Base-by-base conservation (phyloP, 2,113 vertebrate genomes). In the Silurus asotus region DNA sequence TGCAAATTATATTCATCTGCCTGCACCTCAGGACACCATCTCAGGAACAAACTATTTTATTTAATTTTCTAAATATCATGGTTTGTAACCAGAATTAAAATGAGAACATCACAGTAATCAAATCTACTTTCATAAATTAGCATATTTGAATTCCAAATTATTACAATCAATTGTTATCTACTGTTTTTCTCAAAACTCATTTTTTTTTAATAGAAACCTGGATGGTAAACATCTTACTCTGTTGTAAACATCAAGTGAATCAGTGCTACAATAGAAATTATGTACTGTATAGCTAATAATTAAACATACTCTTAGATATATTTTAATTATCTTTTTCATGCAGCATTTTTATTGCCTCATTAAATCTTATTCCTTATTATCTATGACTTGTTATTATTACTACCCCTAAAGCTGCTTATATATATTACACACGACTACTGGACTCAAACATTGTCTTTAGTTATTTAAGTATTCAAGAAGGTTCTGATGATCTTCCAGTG, bases 71-170 rank as follows among this genome's bases (percentile, higher is more conserved):
- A 56, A 37, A 56, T 14, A 28, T 4, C 75, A 56, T 78, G 2
- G n/a, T 37, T 78, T 58, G 11, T 4, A 74, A 5, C 45, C 19
- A 67, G 23, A 65, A 25, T 13, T 67, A 28, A 67, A 67, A 67
- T 28, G 11, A 70, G 10, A 5, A 53, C 20, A n/a, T n/a, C 49
- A 76, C 48, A 76, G 10, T 53, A 51, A 23, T n/a, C 11, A n/a
- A 53, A 76, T 6, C 3, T 2, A 11, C 23, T 53, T 51, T 48
- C 10, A 9, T 75, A 75, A 6, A 51, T 11, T 51, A 49, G 48
- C 8, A 23, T n/a, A 75, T 75, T 75, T 75, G 37, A 19, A 75
- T n/a, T n/a, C 11, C 11, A 76, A 76, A 76, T 76, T 76, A n/a
- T 4, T 76, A 20, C 11, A 37, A 37, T 37, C 37, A 2, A 37